Evolutionary conservation across 2,888 invertebrate species (phyloP).

Genomic region (Prosapia bicincta): DNA sequence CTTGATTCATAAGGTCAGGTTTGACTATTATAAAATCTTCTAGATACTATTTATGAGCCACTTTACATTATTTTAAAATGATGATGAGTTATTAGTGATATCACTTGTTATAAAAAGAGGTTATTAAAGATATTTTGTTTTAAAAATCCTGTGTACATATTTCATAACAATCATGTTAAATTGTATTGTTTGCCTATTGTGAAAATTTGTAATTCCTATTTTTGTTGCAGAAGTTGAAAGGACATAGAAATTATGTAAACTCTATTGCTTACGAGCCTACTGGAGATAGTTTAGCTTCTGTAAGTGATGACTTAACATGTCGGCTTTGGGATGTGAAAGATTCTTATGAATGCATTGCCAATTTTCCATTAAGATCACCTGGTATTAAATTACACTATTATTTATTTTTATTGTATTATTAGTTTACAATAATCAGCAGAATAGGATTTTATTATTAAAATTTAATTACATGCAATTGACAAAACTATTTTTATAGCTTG

Average conservation of each 20-base stretch:
- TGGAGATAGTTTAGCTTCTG: constrained; percentile 66
- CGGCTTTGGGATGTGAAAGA: constrained; percentile 60
- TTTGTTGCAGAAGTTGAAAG: constrained; percentile 51
- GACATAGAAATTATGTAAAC: constrained; percentile 67
- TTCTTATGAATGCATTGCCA: constrained; percentile 52
- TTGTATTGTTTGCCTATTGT: not conserved
- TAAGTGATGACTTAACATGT: constrained; percentile 72
- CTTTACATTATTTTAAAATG: no score
- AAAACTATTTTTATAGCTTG: no score
- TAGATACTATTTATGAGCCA: no score
- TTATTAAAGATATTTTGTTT: no score
- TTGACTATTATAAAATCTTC: no score
- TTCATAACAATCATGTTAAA: not conserved
- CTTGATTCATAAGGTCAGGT: no score
- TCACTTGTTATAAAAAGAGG: no score
- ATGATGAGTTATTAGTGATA: no score
- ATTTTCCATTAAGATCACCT: constrained; percentile 62
- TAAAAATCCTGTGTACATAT: no score
- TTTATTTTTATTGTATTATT: no score
- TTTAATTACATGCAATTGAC: no score
- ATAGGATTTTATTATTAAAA: constrained; percentile 5
- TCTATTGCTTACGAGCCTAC: constrained; percentile 65
- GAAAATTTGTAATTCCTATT: constrained; percentile 1
- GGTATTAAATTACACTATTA: constrained; percentile 46
- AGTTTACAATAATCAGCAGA: no score